Percentiles rank a stretch among this genome's conserved stretches.
Conservation (phyloP, 2,888 invertebrate species). For the Tricholauxania praeusta region DNA sequence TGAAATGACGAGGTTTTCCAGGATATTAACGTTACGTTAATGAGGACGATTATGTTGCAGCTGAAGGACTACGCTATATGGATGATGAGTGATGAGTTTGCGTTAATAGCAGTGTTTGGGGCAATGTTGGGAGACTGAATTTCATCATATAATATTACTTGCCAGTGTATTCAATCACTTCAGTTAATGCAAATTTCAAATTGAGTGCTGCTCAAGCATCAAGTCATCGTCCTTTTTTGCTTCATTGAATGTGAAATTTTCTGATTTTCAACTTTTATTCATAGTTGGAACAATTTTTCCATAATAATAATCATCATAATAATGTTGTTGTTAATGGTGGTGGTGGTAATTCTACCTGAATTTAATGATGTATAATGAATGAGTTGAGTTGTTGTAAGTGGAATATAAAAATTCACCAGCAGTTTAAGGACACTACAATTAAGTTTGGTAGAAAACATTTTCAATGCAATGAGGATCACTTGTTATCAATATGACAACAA, state of each 20-base stretch:
- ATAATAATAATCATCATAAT: conserved; percentile 22
- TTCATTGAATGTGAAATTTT: conserved; percentile 35
- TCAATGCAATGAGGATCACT: no score
- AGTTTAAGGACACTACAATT: conserved; percentile 28
- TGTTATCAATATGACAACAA: no score
- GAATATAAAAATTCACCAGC: conserved; percentile 18
- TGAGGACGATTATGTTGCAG: conserved; percentile 52
- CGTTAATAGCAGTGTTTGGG: background rate
- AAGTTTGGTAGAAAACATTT: conserved; percentile 8
- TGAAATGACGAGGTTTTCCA: conserved; percentile 46
- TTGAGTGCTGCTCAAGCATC: conserved; percentile 45
- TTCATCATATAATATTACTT: background rate
- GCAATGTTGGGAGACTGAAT: conserved; percentile 3
- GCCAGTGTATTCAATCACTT: conserved; percentile 40
- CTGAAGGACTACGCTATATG: background rate
- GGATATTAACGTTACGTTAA: conserved; percentile 52
- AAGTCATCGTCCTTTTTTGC: conserved; percentile 14
- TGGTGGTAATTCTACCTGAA: conserved; percentile 22
- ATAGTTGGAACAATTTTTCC: conserved; percentile 15
- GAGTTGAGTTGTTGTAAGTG: conserved; percentile 24
- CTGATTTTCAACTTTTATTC: conserved; percentile 7
- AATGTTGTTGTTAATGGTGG: conserved; percentile 10
- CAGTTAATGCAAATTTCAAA: conserved; percentile 53
- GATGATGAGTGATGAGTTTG: conserved; percentile 4
- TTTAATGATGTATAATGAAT: conserved; percentile 31